These are phyloP conservation scores for Macrophya alboannulata DNA, from an alignment of 2,888 invertebrate species.

Conservation along the genomic window DNA sequence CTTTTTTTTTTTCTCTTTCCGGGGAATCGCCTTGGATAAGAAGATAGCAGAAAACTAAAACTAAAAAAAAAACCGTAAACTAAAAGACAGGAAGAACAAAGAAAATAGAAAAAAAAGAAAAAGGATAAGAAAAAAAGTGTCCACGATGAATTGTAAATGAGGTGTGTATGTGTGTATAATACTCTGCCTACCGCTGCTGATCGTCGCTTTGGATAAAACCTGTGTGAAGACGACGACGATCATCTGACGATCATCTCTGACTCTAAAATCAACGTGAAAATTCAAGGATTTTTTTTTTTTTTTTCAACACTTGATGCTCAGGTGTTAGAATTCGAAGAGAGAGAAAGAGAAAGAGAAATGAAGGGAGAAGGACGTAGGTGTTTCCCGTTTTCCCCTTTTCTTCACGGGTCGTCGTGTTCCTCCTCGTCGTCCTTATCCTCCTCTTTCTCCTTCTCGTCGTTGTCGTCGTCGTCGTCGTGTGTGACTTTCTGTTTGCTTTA, in stretches of 20 bases:
- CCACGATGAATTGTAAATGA: slow-evolving; percentile 38
- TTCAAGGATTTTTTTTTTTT: not conserved
- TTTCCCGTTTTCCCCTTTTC: slow-evolving; percentile 21
- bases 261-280: not conserved
- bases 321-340: not conserved
- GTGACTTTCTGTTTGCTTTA: slow-evolving; percentile 77
- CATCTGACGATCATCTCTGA: not conserved
- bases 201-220: not conserved
- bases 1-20: not conserved
- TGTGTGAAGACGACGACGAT: not conserved
- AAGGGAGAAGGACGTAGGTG: not conserved
- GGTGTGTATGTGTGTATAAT: not conserved
- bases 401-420: not conserved
- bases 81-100: not conserved
- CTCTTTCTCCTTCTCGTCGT: not conserved
- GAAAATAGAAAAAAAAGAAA: not conserved
- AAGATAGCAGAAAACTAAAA: too few relatives aligned
- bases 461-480: slow-evolving; percentile 64
- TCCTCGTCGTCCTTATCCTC: not conserved
- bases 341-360: not conserved
- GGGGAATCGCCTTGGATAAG: not conserved
- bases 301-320: not conserved
- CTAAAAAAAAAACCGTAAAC: not conserved
- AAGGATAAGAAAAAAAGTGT: not conserved
- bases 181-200: not conserved